Conservation (phyloP, 2,888 invertebrate species). For the Sminthurides aquaticus region DNA sequence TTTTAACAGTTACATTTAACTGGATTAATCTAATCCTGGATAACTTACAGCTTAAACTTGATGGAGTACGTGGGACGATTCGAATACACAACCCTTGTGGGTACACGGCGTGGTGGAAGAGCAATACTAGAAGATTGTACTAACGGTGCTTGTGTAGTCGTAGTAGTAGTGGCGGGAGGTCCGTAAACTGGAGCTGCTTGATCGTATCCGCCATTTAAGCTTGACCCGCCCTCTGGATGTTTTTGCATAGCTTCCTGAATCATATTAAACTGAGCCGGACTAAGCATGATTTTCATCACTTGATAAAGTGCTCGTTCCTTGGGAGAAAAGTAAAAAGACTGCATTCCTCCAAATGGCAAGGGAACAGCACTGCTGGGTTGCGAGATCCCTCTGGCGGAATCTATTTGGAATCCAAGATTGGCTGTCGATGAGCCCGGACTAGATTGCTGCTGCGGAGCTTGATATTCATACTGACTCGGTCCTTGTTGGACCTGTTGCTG, state of each 20-base stretch:
- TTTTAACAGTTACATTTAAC: no score
- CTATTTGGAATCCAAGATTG: background rate
- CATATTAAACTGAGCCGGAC: background rate
- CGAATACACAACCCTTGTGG: background rate
- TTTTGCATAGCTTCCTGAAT: background rate
- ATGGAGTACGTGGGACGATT: background rate
- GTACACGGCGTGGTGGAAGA: background rate
- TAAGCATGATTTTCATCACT: conserved; percentile 1
- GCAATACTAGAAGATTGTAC: background rate
- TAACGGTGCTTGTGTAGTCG: background rate
- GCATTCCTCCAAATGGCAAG: background rate
- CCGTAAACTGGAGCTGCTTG: background rate
- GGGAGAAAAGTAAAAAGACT: conserved; percentile 1
- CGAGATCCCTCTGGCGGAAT: background rate
- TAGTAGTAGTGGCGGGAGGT: background rate
- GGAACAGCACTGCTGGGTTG: background rate
- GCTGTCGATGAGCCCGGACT: background rate
- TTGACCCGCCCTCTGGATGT: background rate
- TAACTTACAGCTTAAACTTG: background rate
- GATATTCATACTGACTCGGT: background rate
- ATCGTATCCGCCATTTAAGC: background rate
- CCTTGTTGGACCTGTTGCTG: background rate
- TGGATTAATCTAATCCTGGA: no score
- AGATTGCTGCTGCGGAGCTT: background rate
- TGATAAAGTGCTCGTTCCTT: background rate